Conservation (phyloP, 2,113 vertebrate species). For the Clarias gariepinus region DNA sequence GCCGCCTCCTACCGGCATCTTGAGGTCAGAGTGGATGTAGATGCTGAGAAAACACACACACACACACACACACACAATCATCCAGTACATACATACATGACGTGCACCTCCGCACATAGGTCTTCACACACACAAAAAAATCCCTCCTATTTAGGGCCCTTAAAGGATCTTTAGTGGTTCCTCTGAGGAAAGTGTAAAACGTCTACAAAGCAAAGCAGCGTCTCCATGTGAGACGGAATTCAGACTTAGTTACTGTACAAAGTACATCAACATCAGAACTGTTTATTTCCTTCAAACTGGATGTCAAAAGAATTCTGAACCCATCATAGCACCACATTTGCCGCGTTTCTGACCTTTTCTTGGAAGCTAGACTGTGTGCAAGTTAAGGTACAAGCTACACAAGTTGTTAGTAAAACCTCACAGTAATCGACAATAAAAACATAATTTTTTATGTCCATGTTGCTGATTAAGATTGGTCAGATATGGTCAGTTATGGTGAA, state of each 20-base stretch:
- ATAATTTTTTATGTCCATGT: neutral
- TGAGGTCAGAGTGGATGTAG: slow-evolving; percentile 76
- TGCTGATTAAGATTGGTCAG: neutral
- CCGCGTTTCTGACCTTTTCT: neutral
- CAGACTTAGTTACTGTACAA: neutral
- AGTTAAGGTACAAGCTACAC: neutral
- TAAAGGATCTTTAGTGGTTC: neutral
- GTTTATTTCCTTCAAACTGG: neutral
- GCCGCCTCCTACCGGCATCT: slow-evolving; percentile 75
- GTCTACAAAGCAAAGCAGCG: neutral
- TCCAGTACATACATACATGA: neutral
- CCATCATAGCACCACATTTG: neutral
- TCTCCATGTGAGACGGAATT: neutral
- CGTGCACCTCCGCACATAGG: neutral
- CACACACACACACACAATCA: neutral
- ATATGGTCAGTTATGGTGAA: neutral
- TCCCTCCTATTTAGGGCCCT: neutral
- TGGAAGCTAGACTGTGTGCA: neutral
- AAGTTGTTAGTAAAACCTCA: neutral
- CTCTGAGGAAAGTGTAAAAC: neutral
- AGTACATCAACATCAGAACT: neutral
- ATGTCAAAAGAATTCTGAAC: neutral
- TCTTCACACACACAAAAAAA: slow-evolving; percentile 14
- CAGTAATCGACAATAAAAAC: neutral
- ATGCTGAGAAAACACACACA: neutral